A percentile compares a stretch with the other conserved stretches of the same genome.
Conservation (phyloP, 2,888 invertebrate genomes). For the Dolomedes plantarius region DNA sequence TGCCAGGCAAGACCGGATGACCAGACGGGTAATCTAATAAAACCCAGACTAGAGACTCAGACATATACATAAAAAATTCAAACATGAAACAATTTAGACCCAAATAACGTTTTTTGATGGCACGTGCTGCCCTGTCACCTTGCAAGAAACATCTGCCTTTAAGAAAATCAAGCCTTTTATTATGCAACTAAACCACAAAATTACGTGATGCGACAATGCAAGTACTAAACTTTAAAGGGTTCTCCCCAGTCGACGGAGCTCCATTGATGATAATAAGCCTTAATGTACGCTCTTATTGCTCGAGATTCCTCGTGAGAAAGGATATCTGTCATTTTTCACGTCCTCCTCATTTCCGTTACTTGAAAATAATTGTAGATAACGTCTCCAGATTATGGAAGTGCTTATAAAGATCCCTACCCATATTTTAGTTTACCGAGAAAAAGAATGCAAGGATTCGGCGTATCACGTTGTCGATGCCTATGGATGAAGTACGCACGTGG, state of each 20-base stretch:
- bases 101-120: too few relatives aligned
- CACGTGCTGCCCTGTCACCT: background rate
- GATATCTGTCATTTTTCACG: background rate
- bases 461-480: too few relatives aligned
- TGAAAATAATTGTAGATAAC: background rate
- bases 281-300: background rate
- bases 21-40: background rate
- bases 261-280: background rate
- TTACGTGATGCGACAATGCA: conserved; percentile 49
- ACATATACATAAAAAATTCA: background rate
- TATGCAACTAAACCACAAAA: conserved; percentile 45
- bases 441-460: background rate
- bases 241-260: background rate
- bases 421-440: background rate
- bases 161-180: conserved; percentile 22
- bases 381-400: background rate
- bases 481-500: too few relatives aligned
- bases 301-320: background rate
- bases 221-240: conserved; percentile 20
- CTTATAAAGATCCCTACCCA: background rate
- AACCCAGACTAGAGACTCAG: background rate
- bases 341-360: background rate
- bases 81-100: background rate
- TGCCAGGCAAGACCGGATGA: background rate
- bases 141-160: conserved; percentile 40